Conservation (phyloP, 2,113 vertebrate genomes). For the Gasterosteus nipponicus region DNA sequence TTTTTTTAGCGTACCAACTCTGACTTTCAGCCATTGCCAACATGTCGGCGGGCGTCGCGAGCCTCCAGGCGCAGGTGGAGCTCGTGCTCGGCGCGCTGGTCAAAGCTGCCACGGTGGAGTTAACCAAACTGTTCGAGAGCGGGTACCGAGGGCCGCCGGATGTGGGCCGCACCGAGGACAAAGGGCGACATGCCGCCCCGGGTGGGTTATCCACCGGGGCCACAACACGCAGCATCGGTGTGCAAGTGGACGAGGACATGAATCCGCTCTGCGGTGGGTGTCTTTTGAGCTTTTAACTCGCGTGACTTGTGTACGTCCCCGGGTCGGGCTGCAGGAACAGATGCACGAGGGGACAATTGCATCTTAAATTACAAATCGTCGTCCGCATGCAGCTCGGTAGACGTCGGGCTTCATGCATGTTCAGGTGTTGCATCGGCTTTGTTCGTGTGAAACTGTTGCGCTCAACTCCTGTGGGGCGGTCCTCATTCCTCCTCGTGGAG, state of each 20-base stretch:
- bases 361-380: not conserved
- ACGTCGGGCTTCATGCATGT: not conserved
- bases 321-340: not conserved
- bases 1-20: not conserved
- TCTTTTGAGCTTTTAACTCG: not conserved
- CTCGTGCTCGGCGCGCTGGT: conserved; percentile 73
- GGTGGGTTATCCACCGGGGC: not conserved
- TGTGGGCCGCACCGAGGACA: conserved; percentile 23
- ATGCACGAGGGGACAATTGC: not conserved
- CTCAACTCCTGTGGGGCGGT: not conserved
- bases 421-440: not conserved
- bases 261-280: conserved; percentile 38
- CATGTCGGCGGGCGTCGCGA: conserved; percentile 63
- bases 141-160: conserved; percentile 47
- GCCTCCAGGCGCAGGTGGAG: conserved; percentile 77
- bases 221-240: conserved; percentile 73
- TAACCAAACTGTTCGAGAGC: conserved; percentile 80
- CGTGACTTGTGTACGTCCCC: conserved; percentile 20
- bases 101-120: conserved; percentile 76
- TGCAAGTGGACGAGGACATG: conserved; percentile 69
- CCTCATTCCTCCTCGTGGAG: not conserved
- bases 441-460: not conserved
- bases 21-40: not conserved
- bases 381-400: not conserved
- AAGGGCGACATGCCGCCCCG: not conserved